Percentiles rank a stretch among this genome's conserved stretches.
Evolutionary conservation across 2,113 vertebrate genomes (phyloP).

Genomic region (Manacus vitellinus): DNA sequence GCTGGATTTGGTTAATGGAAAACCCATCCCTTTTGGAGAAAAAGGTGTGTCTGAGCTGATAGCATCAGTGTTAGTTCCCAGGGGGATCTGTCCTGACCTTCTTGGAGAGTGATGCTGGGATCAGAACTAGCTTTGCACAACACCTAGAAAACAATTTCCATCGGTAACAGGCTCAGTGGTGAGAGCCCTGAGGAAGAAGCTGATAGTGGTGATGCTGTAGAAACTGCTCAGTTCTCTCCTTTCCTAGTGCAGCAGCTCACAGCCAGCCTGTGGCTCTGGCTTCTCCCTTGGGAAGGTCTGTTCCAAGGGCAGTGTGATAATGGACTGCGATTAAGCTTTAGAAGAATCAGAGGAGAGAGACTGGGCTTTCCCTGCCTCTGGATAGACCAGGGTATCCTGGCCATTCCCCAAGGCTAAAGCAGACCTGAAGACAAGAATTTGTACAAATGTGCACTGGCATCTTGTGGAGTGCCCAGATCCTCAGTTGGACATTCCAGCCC

Average conservation of each 20-base stretch:
- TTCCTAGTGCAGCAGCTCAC: neutral
- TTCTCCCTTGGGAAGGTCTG: neutral
- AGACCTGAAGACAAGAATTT: neutral
- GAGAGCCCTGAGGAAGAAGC: neutral
- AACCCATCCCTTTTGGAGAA: neutral
- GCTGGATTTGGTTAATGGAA: neutral
- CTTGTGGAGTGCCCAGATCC: neutral
- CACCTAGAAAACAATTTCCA: neutral
- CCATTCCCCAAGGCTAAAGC: neutral
- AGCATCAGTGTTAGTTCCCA: constrained; percentile 63
- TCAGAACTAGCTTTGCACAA: constrained; percentile 16
- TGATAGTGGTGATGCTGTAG: neutral
- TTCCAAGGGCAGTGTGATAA: neutral
- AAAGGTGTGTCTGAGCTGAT: neutral
- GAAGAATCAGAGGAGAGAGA: neutral
- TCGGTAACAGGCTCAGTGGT: neutral
- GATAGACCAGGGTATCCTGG: neutral
- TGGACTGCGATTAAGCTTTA: neutral
- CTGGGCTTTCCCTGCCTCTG: neutral
- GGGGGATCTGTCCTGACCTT: constrained; percentile 13
- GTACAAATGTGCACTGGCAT: neutral
- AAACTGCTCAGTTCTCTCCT: neutral
- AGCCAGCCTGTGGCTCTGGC: neutral
- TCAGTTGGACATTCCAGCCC: neutral
- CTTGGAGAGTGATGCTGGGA: constrained; percentile 42